Percentiles rank a stretch among this genome's conserved stretches.
Conservation (phyloP, 2,888 invertebrate genomes). For the Erebia aethiops region DNA sequence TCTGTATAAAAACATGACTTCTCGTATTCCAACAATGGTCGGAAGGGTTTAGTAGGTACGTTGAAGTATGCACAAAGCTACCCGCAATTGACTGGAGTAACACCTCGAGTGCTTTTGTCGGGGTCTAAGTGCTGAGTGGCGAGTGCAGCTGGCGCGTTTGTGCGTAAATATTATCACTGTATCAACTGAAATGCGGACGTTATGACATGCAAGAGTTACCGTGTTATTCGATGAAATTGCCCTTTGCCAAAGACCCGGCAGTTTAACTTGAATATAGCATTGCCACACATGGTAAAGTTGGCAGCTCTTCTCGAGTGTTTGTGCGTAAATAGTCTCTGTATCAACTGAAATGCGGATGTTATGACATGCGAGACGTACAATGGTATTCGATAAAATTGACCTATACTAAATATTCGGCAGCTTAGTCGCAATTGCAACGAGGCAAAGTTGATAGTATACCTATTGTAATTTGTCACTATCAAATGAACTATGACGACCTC, state of each 20-base stretch:
- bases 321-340: slow-evolving; percentile 56
- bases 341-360: slow-evolving; percentile 32
- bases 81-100: slow-evolving; percentile 61
- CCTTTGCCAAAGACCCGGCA: neutral
- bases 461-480: too few species aligned
- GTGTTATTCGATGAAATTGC: slow-evolving; percentile 1
- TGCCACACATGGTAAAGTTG: neutral
- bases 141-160: slow-evolving; percentile 51
- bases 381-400: too few species aligned
- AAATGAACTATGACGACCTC: too few species aligned
- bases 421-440: too few species aligned
- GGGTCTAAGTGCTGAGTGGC: slow-evolving; percentile 55
- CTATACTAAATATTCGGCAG: too few species aligned
- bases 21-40: slow-evolving; percentile 41
- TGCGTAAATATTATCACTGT: slow-evolving; percentile 58
- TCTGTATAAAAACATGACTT: slow-evolving; percentile 27
- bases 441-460: too few species aligned
- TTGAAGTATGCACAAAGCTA: slow-evolving; percentile 60
- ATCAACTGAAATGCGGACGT: slow-evolving; percentile 35
- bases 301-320: slow-evolving; percentile 42
- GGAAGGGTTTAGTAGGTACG: slow-evolving; percentile 49
- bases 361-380: neutral
- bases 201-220: slow-evolving; percentile 4
- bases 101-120: slow-evolving; percentile 56
- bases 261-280: neutral